Percentiles rank a stretch among this genome's conserved stretches.
phyloP scores from a whole-genome alignment of 2,888 invertebrate genomes.

The Creontiades dilutus region DNA sequence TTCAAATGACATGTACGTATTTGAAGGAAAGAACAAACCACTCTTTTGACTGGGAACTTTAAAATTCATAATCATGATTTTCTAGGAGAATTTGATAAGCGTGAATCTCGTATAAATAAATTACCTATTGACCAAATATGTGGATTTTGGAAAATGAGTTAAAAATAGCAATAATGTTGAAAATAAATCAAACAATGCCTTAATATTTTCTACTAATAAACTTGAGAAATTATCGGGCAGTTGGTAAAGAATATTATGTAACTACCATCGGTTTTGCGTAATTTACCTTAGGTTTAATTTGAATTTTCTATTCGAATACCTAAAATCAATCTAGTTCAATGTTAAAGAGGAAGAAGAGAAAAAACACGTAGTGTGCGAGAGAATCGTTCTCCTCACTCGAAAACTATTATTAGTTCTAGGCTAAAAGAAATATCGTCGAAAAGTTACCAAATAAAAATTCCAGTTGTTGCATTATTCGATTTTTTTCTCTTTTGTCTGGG shows the following conservation, averaged over 20 bases:
- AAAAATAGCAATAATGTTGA: constrained; percentile 41
- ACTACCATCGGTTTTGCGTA: not conserved
- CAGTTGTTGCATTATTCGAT: constrained; percentile 28
- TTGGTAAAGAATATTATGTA: not conserved
- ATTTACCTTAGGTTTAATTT: constrained; percentile 5
- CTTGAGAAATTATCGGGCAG: not conserved
- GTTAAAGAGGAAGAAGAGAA: not conserved
- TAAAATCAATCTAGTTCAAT: constrained; percentile 56
- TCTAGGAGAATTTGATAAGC: not conserved
- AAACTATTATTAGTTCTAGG: constrained; percentile 51
- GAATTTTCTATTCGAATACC: constrained; percentile 45
- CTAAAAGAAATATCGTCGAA: constrained; percentile 51
- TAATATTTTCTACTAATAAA: not conserved
- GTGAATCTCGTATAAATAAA: constrained; percentile 1
- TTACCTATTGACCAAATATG: not conserved
- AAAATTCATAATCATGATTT: not conserved
- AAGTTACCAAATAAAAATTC: constrained; percentile 61
- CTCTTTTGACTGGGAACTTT: not conserved
- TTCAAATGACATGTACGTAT: constrained; percentile 16
- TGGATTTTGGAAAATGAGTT: not conserved
- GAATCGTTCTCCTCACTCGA: constrained; percentile 9
- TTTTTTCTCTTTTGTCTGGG: not conserved
- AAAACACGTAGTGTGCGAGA: too few species aligned
- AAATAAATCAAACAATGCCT: not conserved
- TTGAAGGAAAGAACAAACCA: constrained; percentile 33